Conservation (phyloP, 2,113 vertebrate species). For the Ophiodon elongatus region DNA sequence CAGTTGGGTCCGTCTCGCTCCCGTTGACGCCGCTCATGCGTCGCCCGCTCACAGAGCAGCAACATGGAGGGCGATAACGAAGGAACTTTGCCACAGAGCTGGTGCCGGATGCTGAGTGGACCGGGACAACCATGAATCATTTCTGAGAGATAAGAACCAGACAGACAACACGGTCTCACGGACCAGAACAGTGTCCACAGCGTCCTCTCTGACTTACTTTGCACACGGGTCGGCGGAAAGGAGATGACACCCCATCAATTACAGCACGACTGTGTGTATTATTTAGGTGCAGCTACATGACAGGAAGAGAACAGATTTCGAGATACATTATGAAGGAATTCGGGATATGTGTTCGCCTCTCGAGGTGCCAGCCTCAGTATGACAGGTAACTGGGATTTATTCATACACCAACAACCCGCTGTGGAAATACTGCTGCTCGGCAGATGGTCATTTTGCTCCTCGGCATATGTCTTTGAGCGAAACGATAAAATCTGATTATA, state of each 20-base stretch:
- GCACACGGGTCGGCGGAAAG: not conserved
- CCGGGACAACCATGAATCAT: slow-evolving; percentile 14
- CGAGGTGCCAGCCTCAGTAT: not conserved
- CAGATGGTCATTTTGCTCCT: slow-evolving; percentile 42
- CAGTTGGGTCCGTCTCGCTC: not conserved
- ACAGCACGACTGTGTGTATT: not conserved
- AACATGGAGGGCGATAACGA: not conserved
- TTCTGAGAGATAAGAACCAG: slow-evolving; percentile 3
- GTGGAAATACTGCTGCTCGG: slow-evolving; percentile 10
- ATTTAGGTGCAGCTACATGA: not conserved
- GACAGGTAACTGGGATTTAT: slow-evolving; percentile 11
- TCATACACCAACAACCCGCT: not conserved
- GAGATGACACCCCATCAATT: not conserved
- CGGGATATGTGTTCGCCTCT: not conserved
- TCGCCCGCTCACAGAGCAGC: slow-evolving; percentile 2
- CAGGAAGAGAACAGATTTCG: not conserved
- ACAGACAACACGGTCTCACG: not conserved
- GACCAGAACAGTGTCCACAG: not conserved
- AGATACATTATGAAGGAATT: not conserved
- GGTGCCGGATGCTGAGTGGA: slow-evolving; percentile 6
- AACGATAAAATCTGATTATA: not conserved
- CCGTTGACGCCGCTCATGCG: not conserved
- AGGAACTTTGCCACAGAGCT: not conserved
- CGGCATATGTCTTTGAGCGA: slow-evolving; percentile 16
- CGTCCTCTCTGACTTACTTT: not conserved